Percentiles rank a stretch among this genome's conserved stretches.
Conservation (phyloP, 2,888 invertebrate species). For the Spodoptera exigua region DNA sequence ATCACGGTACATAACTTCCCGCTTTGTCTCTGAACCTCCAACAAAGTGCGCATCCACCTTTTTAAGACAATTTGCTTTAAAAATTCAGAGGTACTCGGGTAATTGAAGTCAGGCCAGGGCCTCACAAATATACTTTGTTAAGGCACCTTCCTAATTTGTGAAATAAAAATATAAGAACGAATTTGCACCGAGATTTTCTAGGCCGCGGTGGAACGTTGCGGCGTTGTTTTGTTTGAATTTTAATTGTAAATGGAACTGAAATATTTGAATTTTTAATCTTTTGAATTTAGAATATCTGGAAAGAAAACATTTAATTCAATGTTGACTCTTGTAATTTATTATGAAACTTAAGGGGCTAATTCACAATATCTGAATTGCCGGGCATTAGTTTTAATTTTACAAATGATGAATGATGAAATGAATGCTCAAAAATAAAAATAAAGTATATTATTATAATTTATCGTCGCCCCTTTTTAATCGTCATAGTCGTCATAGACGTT, state of each 20-base stretch:
- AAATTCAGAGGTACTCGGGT: constrained; percentile 54
- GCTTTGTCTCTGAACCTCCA: constrained; percentile 51
- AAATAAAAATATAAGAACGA: constrained; percentile 34
- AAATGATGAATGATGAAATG: no score
- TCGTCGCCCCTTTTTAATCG: no score
- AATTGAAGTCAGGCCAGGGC: constrained; percentile 51
- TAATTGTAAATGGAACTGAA: constrained; percentile 44
- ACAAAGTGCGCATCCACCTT: constrained; percentile 52
- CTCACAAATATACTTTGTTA: constrained; percentile 44
- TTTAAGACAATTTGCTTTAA: constrained; percentile 57
- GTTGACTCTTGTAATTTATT: neutral
- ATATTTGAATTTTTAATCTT: constrained; percentile 26
- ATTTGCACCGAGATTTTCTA: constrained; percentile 25
- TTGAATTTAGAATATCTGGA: constrained; percentile 12
- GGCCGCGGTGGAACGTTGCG: neutral
- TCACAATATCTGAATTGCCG: neutral
- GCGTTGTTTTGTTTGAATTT: constrained; percentile 33
- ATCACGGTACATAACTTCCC: constrained; percentile 63
- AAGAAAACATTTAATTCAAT: constrained; percentile 16
- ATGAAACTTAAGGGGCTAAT: no score
- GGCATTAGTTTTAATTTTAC: no score
- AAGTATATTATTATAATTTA: no score
- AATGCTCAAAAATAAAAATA: no score
- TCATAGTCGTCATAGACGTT: no score
- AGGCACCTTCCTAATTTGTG: constrained; percentile 46